Base-by-base conservation (phyloP, 64 coral and sea anemone species). In the Trachythela sp. region DNA sequence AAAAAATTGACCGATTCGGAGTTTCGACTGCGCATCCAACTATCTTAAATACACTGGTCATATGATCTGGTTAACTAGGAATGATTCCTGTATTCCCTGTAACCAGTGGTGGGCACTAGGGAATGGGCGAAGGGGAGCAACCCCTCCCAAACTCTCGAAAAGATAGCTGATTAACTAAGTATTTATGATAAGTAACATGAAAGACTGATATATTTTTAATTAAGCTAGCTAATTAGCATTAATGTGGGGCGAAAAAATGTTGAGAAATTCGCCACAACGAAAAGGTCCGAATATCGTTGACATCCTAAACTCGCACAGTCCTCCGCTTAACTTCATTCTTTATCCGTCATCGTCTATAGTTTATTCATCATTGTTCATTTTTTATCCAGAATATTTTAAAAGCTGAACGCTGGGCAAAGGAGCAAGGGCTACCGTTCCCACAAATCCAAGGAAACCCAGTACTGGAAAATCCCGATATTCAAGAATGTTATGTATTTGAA, bases 401-500 rank as follows among this genome's bases (percentile, higher is more conserved):
- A 39, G 75, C 75, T 39, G 54, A 91, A 29, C 17, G 27, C 14
- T 91, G 89, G 89, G 89, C 89, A 45, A 29, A 71, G 8, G 35
- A 35, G 4, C 39, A 91, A 9, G 33, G 84, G 0, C 37, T 91
- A 14, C 89, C 84, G 22, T 91, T 91, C 13, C 89, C 89, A n/a
- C 89, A 75, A 6, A 86, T 91, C 29, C 36, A 85, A 26, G 56
- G 20, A 0, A 85, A 91, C 20, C 54, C 84, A 48, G 48, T 35
- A 1, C 64, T 86, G 45, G 33, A 45, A 0, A 72, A 45, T 18
- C 36, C 84, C 59, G 89, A 59, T 9, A 91, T 91, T 54, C 54
- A 91, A 29, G 89, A 91, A 33, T 91, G 26, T 15, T 91, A 91
- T 39, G 52, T 91, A 45, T 91, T 91, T 75, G 70, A 36, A 36